A percentile compares a stretch with the other conserved stretches of the same genome.
Conservation (phyloP, 92 coral and sea anemone genomes). For the Nematostella vectensis region DNA sequence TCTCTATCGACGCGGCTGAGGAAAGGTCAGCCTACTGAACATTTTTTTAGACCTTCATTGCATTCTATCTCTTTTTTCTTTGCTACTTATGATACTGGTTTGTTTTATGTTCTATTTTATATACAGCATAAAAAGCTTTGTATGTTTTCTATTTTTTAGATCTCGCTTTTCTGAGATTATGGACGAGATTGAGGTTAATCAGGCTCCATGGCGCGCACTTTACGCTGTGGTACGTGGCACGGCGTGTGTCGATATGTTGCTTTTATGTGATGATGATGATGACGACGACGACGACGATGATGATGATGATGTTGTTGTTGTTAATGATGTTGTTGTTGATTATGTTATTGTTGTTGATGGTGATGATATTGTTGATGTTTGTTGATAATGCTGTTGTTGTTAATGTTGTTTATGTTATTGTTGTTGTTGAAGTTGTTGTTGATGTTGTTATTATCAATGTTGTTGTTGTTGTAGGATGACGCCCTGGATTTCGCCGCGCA, state of each 20-base stretch:
- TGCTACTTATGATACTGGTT: too few species aligned
- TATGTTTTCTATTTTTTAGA: too few species aligned
- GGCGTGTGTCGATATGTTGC: not conserved
- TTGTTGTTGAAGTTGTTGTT: not conserved
- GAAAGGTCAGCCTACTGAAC: too few species aligned
- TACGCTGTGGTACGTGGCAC: conserved; percentile 62
- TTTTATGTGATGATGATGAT: not conserved
- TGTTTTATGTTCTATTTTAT: too few species aligned
- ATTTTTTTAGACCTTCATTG: not conserved
- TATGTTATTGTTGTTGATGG: too few species aligned
- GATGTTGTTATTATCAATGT: not conserved
- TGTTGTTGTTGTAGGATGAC: conserved; percentile 53
- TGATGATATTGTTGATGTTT: too few species aligned
- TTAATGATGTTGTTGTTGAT: too few species aligned
- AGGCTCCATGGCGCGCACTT: conserved; percentile 96
- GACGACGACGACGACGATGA: not conserved
- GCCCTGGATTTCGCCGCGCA: conserved; percentile 92
- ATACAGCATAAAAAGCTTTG: too few species aligned
- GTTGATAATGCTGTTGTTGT: too few species aligned
- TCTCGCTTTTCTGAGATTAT: conserved; percentile 91
- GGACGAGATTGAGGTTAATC: conserved; percentile 86
- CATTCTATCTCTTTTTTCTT: not conserved
- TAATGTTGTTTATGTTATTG: too few species aligned
- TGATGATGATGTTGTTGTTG: too few species aligned
- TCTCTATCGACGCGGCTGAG: conserved; percentile 95